Evolutionary conservation across 1,140 invertebrate genomes (phyloP).

Genomic region (Uloborus diversus): DNA sequence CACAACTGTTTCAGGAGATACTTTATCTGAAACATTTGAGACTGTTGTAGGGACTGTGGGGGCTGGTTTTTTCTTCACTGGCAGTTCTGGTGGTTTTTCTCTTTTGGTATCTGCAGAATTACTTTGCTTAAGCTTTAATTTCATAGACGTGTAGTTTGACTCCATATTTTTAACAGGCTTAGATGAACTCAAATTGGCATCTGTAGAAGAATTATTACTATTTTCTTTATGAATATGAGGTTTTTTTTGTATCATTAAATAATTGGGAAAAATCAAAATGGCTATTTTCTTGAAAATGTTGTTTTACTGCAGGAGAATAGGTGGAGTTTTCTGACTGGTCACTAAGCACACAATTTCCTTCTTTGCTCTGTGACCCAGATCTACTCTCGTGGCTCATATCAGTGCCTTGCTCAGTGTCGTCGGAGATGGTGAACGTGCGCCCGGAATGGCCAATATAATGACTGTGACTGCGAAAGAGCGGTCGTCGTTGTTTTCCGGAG

Average conservation of each 20-base stretch:
- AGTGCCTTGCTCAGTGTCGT: not conserved
- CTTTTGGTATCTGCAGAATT: not conserved
- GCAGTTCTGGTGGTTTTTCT: slow-evolving; percentile 40
- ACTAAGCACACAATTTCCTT: not conserved
- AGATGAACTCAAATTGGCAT: too few species aligned
- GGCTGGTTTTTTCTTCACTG: slow-evolving; percentile 42
- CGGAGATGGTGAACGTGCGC: slow-evolving; percentile 29
- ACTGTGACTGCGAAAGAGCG: slow-evolving; percentile 52
- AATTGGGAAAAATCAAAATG: too few species aligned
- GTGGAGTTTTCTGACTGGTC: too few species aligned
- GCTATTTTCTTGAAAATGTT: too few species aligned
- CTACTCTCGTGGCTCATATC: not conserved
- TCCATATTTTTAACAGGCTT: too few species aligned
- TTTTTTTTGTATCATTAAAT: too few species aligned
- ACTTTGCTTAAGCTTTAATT: not conserved
- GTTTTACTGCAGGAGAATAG: too few species aligned
- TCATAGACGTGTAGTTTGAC: too few species aligned
- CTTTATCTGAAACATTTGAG: not conserved
- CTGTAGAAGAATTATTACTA: too few species aligned
- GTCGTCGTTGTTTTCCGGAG: slow-evolving; percentile 2
- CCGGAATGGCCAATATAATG: slow-evolving; percentile 48
- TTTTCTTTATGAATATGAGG: too few species aligned
- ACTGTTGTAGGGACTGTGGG: not conserved
- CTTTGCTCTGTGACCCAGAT: not conserved
- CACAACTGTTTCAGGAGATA: not conserved